Base-by-base conservation (phyloP, 2,888 invertebrate species). In the Drosophila gaucha region DNA sequence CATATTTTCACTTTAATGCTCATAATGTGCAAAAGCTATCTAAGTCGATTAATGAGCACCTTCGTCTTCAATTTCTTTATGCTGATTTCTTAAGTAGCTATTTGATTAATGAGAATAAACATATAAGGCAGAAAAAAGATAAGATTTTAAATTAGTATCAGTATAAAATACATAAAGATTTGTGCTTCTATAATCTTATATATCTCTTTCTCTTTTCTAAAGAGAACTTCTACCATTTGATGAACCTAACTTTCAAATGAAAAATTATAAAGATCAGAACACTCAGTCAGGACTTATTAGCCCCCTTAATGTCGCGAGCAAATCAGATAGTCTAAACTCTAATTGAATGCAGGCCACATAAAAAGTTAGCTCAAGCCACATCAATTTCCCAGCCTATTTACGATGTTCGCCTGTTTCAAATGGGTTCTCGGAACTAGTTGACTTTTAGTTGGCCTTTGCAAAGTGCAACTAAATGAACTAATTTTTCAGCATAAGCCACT, bases 401-500 rank as follows among this genome's bases (percentile, higher is more conserved):
- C 46, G 58, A 31, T n/a, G 33, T 38, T 56, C 63, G 56, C 49
- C 78, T 74, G 74, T 49, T 62, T 51, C 39, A 36, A 79, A 67
- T 73, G 39, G 26, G 18, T 20, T 62, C 28, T 22, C 43, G 44
- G 38, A 73, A 77, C 41, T 20, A 35, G 55, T 62, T 49, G 52
- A 16, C 33, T 43, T 63, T 65, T 57, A 47, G 36, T 24, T 28
- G 12, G 39, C 16, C 16, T 38, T 36, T 41, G 67, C 41, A 54
- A 67, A 78, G 47, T 67, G 73, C 65, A 79, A 57, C 62, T 67
- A 83, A 88, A 88, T 83, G 60, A 86, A 83, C 86, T 83, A 83
- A 83, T 88, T 86, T 88, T 79, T 83, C 68, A 77, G 62, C 60
- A 71, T 59, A 85, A 67, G 69, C 78, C 84, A 77, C 80, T 80